phyloP scores from a whole-genome alignment of 2,797 vertebrate genomes.

The Ceyx erithaca region DNA sequence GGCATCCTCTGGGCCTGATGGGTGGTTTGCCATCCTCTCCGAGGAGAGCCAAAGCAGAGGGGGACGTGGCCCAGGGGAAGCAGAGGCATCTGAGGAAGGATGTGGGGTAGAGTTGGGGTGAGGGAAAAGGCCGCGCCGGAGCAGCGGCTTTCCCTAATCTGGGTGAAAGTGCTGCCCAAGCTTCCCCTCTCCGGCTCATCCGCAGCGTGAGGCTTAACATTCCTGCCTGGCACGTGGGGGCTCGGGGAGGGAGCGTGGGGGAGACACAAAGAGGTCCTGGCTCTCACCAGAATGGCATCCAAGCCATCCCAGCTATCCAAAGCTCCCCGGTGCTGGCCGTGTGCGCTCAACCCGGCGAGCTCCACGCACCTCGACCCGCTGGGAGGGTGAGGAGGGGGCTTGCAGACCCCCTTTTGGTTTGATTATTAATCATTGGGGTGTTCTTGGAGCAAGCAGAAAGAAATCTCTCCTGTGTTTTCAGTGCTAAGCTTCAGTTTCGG shows the following conservation, averaged over 20 bases:
- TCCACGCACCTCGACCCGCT: not conserved
- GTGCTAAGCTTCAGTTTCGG: not conserved
- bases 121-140: not conserved
- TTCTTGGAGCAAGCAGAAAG: not conserved
- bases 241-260: not conserved
- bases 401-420: too few relatives aligned
- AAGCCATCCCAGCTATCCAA: slow-evolving; percentile 70
- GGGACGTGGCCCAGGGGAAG: not conserved
- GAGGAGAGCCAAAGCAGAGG: not conserved
- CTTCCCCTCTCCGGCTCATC: slow-evolving; percentile 35
- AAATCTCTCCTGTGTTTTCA: not conserved
- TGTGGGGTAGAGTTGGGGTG: not conserved
- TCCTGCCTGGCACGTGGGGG: slow-evolving; percentile 62
- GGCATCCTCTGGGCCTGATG: not conserved
- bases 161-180: slow-evolving; percentile 35
- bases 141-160: not conserved
- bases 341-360: slow-evolving; percentile 1
- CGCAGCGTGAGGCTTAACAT: slow-evolving; percentile 61
- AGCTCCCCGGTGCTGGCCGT: slow-evolving; percentile 33
- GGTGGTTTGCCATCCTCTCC: not conserved
- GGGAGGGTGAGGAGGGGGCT: not conserved
- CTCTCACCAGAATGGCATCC: slow-evolving; percentile 72
- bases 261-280: slow-evolving; percentile 55
- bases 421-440: not conserved
- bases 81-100: not conserved